Conservation (phyloP, 2,797 vertebrate species). For the Basileuterus tristriatus region DNA sequence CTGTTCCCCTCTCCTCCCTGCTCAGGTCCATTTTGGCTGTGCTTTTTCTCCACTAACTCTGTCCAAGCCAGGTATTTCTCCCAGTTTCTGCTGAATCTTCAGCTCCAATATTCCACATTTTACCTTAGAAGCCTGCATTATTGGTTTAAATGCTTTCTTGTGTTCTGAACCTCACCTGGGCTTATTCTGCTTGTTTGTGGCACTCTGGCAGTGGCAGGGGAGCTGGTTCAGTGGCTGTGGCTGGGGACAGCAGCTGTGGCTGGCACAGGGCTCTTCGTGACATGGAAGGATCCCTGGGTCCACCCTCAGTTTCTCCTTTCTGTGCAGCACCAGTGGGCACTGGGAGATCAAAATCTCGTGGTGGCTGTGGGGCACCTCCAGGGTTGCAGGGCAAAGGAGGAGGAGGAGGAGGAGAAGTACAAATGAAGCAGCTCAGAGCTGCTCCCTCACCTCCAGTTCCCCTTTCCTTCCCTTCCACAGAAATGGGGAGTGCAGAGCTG, state of each 20-base stretch:
- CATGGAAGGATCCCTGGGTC: background rate
- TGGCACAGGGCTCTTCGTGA: background rate
- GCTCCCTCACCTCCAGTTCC: background rate
- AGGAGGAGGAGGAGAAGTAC: background rate
- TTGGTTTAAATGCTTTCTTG: background rate
- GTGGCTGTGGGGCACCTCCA: background rate
- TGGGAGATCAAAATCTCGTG: background rate
- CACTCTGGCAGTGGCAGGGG: background rate
- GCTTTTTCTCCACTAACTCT: background rate
- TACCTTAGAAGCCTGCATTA: background rate
- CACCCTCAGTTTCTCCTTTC: constrained; percentile 42
- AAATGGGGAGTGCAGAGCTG: background rate
- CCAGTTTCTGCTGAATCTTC: background rate
- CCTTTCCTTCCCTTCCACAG: background rate
- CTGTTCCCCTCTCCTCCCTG: background rate
- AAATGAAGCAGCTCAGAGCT: background rate
- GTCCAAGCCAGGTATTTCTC: background rate
- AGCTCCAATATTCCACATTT: background rate
- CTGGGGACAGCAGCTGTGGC: background rate
- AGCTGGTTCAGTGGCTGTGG: background rate
- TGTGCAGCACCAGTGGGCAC: constrained; percentile 2
- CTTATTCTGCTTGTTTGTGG: background rate
- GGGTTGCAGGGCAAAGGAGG: background rate
- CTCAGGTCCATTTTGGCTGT: background rate
- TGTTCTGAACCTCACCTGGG: background rate